Evolutionary conservation across 2,797 vertebrate species (phyloP).

Genomic region (Hypotaenidia philippensis): DNA sequence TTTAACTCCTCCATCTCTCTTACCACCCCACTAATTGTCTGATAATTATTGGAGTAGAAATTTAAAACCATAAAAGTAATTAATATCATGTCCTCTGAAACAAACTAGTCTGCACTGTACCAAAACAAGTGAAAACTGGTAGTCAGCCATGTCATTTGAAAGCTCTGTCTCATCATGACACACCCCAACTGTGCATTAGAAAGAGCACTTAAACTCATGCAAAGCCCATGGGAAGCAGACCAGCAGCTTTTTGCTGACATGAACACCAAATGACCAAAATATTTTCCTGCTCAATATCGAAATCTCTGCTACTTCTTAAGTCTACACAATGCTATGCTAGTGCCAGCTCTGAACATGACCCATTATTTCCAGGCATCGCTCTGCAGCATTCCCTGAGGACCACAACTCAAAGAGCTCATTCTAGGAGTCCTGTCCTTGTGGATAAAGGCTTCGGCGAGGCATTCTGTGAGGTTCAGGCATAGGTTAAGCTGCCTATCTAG

Average conservation of each 20-base stretch:
- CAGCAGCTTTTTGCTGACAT: neutral
- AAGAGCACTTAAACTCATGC: neutral
- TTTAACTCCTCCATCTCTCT: neutral
- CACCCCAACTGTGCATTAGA: neutral
- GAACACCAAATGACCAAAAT: neutral
- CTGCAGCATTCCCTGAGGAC: neutral
- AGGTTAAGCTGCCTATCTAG: neutral
- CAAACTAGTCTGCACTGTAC: neutral
- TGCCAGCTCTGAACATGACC: slow-evolving; percentile 26
- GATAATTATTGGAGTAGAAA: neutral
- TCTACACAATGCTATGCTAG: neutral
- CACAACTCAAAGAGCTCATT: neutral
- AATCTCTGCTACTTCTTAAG: neutral
- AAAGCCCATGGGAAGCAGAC: neutral
- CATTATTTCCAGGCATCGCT: neutral
- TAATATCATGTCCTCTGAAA: neutral
- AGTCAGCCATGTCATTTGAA: neutral
- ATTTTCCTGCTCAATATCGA: slow-evolving; percentile 8
- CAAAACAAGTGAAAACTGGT: neutral
- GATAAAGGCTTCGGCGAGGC: neutral
- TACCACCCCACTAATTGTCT: neutral
- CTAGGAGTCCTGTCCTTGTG: fast-evolving
- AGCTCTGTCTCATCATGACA: neutral
- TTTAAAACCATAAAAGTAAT: neutral
- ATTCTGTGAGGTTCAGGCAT: neutral